phyloP scores from a whole-genome alignment of 2,888 invertebrate genomes.

The Eupithecia pulchellata region DNA sequence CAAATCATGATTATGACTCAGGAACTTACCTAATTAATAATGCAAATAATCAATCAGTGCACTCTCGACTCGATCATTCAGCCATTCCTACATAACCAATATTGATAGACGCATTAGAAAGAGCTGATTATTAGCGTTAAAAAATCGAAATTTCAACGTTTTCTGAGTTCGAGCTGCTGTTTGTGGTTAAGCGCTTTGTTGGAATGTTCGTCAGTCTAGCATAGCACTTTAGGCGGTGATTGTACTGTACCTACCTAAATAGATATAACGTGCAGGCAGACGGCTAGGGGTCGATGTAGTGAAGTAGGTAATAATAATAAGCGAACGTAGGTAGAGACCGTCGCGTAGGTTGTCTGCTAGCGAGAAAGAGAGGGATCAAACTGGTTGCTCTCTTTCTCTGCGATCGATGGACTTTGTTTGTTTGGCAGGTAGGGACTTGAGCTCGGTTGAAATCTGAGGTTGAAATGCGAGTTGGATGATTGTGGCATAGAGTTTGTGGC shows the following conservation, averaged over 20 bases:
- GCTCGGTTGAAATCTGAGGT: not conserved
- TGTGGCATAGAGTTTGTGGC: too few relatives aligned
- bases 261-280: not conserved
- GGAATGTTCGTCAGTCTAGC: too few relatives aligned
- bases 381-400: conserved; percentile 17
- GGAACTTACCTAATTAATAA: too few relatives aligned
- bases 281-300: conserved; percentile 1
- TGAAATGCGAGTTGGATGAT: not conserved
- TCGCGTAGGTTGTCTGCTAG: not conserved
- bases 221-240: not conserved
- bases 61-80: too few relatives aligned
- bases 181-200: not conserved
- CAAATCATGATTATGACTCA: too few relatives aligned
- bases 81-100: too few relatives aligned
- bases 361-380: conserved; percentile 11
- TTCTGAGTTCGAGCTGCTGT: not conserved
- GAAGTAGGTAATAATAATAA: not conserved
- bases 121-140: too few relatives aligned
- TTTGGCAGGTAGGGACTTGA: conserved; percentile 1
- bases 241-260: too few relatives aligned
- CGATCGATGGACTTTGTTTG: conserved; percentile 20
- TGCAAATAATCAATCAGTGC: too few relatives aligned
- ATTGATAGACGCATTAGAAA: too few relatives aligned
- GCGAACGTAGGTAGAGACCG: not conserved
- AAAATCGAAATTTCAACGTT: not conserved